A percentile compares a stretch with the other conserved stretches of the same genome.
Evolutionary conservation across 2,888 invertebrate genomes (phyloP).

Genomic region (Terebella lapidaria): DNA sequence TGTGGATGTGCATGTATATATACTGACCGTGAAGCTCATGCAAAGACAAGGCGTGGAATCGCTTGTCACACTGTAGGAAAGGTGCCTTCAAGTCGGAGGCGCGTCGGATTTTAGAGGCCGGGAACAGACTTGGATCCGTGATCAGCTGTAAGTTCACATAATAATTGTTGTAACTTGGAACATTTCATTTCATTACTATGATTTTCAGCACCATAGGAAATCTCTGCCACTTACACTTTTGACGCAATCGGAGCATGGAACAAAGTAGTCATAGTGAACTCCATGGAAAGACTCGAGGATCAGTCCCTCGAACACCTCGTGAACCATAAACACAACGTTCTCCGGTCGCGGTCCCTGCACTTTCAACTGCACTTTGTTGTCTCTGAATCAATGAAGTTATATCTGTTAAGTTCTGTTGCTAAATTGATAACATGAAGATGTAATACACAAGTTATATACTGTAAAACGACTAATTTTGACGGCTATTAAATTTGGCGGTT

Average conservation of each 20-base stretch:
- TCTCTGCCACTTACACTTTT: conserved; percentile 17
- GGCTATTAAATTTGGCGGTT: no score
- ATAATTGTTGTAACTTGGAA: no score
- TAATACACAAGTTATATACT: no score
- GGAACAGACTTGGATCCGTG: conserved; percentile 45
- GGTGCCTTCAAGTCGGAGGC: conserved; percentile 47
- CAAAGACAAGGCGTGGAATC: conserved; percentile 48
- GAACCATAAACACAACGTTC: conserved; percentile 48
- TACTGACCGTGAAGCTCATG: conserved; percentile 42
- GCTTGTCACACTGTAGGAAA: conserved; percentile 50
- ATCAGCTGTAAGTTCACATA: conserved; percentile 30
- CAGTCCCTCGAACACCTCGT: conserved; percentile 50
- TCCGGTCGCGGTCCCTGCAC: conserved; percentile 49
- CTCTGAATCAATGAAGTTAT: no score
- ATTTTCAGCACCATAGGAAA: not conserved
- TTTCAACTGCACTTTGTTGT: conserved; percentile 34
- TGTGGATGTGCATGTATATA: not conserved
- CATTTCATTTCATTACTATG: no score
- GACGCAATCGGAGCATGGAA: conserved; percentile 49
- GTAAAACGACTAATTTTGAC: no score
- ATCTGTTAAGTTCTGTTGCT: no score
- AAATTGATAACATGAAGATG: no score
- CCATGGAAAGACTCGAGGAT: conserved; percentile 50
- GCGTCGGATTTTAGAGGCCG: conserved; percentile 39
- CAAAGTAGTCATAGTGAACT: conserved; percentile 45